Percentiles rank a stretch among this genome's conserved stretches.
phyloP scores from a whole-genome alignment of 2,888 invertebrate genomes.

The Molorchus minor region DNA sequence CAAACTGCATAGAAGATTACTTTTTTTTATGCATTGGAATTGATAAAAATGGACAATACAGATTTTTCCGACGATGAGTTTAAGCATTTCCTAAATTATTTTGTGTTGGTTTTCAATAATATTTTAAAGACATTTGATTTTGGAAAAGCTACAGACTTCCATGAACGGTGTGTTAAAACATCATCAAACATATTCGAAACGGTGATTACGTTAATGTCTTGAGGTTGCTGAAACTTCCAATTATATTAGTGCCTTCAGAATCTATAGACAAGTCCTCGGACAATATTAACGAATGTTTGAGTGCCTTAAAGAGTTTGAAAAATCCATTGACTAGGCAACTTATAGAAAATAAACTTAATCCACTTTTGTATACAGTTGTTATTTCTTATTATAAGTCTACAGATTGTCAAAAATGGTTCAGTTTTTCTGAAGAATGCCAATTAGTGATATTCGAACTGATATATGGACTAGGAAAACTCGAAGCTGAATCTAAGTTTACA shows the following conservation, averaged over 20 bases:
- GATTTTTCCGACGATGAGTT: constrained; percentile 20
- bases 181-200: constrained; percentile 18
- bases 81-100: constrained; percentile 23
- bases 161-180: constrained; percentile 8
- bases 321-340: constrained; percentile 9
- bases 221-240: constrained; percentile 27
- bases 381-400: constrained; percentile 28
- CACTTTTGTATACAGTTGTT: constrained; percentile 14
- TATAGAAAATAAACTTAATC: constrained; percentile 23
- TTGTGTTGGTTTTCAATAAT: constrained; percentile 26
- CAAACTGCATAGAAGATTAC: constrained; percentile 18
- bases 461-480: neutral
- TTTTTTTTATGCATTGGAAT: constrained; percentile 20
- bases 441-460: constrained; percentile 26
- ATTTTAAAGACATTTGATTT: constrained; percentile 29
- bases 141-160: constrained; percentile 27
- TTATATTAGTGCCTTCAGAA: constrained; percentile 28
- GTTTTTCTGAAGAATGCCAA: constrained; percentile 18
- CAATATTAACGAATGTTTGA: constrained; percentile 19
- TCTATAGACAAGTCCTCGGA: constrained; percentile 17
- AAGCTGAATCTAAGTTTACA: constrained; percentile 10
- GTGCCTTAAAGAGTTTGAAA: constrained; percentile 23
- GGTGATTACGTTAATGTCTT: constrained; percentile 22
- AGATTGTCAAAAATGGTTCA: constrained; percentile 23
- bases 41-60: neutral